These are phyloP conservation scores for Chirona hameri DNA, from an alignment of 2,888 invertebrate genomes.

Conservation along the genomic window DNA sequence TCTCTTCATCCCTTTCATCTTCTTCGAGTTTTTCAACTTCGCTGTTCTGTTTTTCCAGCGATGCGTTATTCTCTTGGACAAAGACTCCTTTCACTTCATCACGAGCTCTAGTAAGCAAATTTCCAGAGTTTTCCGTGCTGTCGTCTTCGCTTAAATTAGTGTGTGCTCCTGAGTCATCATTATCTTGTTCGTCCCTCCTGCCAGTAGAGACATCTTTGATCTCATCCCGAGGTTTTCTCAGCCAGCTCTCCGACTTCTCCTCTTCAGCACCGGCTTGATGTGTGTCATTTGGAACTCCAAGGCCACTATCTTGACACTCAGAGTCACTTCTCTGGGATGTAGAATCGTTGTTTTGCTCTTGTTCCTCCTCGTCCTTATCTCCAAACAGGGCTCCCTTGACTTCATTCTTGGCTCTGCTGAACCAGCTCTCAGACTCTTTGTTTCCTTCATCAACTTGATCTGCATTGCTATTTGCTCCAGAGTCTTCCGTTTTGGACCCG, in stretches of 20 bases:
- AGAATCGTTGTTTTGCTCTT: background rate
- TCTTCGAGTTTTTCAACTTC: background rate
- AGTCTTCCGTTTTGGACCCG: background rate
- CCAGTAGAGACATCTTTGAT: background rate
- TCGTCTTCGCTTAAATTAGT: background rate
- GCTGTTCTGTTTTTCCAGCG: background rate
- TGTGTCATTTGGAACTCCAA: too few relatives aligned
- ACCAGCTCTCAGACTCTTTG: background rate
- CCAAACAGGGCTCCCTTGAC: background rate
- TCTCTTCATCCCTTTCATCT: background rate
- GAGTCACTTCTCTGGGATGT: too few relatives aligned
- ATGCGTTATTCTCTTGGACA: background rate
- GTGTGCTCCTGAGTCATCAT: background rate
- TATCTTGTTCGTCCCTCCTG: background rate
- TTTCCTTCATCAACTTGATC: background rate
- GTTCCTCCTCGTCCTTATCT: background rate
- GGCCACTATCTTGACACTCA: too few relatives aligned
- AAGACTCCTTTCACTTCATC: background rate
- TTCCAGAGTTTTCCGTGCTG: background rate
- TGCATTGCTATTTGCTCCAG: background rate
- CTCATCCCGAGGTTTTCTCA: background rate
- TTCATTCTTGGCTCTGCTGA: background rate
- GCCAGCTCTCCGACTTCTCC: background rate
- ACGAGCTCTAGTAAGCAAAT: background rate
- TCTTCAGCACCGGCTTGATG: background rate